Conservation (phyloP, 2,113 vertebrate genomes). For the Nematolebias whitei region DNA sequence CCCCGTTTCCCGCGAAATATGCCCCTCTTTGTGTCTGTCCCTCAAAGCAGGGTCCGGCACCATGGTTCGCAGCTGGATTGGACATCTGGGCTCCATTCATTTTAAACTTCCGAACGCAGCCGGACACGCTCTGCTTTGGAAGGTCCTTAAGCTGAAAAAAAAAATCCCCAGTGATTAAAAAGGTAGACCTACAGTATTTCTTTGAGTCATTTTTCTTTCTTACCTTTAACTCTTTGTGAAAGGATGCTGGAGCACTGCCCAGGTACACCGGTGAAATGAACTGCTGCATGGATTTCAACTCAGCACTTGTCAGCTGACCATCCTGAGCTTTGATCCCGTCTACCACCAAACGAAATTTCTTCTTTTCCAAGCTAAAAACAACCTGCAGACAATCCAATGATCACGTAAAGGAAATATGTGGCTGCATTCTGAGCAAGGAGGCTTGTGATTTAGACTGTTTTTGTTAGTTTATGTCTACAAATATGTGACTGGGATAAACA, state of each 20-base stretch:
- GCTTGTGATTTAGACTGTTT: too few relatives aligned
- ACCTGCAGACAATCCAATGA: slow-evolving; percentile 74
- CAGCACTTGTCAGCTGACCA: slow-evolving; percentile 68
- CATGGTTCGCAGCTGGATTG: slow-evolving; percentile 75
- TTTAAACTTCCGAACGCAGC: slow-evolving; percentile 89
- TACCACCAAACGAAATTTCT: slow-evolving; percentile 81
- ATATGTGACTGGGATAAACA: too few relatives aligned
- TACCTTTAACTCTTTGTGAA: slow-evolving; percentile 74
- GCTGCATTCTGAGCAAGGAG: too few relatives aligned
- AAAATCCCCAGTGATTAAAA: background rate
- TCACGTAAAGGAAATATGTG: too few relatives aligned
- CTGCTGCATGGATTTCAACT: slow-evolving; percentile 69
- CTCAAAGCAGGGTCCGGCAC: slow-evolving; percentile 84
- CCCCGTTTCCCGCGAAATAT: slow-evolving; percentile 88
- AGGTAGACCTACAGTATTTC: background rate
- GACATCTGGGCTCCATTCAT: slow-evolving; percentile 80
- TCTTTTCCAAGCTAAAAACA: slow-evolving; percentile 82
- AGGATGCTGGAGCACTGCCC: slow-evolving; percentile 78
- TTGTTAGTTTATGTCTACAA: background rate
- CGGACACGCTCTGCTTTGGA: slow-evolving; percentile 84
- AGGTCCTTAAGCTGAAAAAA: slow-evolving; percentile 79
- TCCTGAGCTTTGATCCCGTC: slow-evolving; percentile 87
- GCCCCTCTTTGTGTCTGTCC: slow-evolving; percentile 82
- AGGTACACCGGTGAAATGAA: slow-evolving; percentile 79
- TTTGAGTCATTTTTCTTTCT: too few relatives aligned